Evolutionary conservation across 2,797 vertebrate species (phyloP).

Genomic region (Tapera naevia): DNA sequence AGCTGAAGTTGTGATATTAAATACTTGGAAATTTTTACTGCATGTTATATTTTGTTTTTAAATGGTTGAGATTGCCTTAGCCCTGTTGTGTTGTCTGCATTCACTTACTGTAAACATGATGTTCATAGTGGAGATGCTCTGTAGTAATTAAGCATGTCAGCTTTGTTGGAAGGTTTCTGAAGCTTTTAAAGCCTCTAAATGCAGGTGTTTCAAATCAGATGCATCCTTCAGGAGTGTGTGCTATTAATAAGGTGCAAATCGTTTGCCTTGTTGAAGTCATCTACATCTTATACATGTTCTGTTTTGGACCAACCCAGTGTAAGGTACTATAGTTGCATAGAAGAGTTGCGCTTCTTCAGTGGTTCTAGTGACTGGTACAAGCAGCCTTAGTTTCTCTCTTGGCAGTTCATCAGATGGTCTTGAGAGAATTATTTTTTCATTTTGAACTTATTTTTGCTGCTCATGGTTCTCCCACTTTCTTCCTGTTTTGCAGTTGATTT

Average conservation of each 20-base stretch:
- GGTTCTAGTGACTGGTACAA: neutral
- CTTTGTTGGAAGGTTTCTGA: neutral
- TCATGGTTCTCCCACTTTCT: rapidly evolving
- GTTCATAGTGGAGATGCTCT: neutral
- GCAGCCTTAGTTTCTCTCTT: neutral
- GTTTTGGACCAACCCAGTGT: neutral
- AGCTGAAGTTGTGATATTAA: neutral
- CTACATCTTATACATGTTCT: neutral
- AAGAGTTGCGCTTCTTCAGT: neutral
- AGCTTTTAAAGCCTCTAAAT: neutral
- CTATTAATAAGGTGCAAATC: neutral
- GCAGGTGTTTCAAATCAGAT: neutral
- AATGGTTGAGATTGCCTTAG: neutral
- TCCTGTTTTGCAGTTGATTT: neutral
- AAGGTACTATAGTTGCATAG: neutral
- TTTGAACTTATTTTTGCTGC: neutral
- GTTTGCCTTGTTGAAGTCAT: neutral
- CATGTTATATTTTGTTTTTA: rapidly evolving
- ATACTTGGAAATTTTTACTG: neutral
- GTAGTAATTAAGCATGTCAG: neutral
- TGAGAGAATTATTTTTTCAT: neutral
- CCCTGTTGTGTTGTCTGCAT: neutral
- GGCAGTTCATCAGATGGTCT: neutral
- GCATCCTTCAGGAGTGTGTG: neutral
- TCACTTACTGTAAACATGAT: neutral